phyloP scores from a whole-genome alignment of 2,797 vertebrate species.

The Sylvilagus floridanus region DNA sequence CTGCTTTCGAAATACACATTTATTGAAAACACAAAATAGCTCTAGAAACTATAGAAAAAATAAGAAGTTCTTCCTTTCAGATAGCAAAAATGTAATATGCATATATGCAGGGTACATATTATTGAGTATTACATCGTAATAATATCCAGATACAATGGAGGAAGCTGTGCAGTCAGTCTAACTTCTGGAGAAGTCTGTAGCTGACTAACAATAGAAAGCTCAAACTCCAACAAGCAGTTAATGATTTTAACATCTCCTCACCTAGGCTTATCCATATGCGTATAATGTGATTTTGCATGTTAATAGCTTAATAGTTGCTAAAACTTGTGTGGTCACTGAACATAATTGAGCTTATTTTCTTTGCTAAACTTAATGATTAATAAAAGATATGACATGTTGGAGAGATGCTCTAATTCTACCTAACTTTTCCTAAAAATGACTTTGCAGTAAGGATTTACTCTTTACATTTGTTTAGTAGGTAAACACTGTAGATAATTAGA shows the following conservation, averaged over 20 bases:
- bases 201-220: background rate
- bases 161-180: background rate
- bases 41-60: background rate
- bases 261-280: background rate
- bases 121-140: background rate
- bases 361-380: background rate
- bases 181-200: background rate
- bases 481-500: background rate
- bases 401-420: background rate
- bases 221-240: background rate
- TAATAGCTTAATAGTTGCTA: background rate
- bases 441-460: background rate
- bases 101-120: background rate
- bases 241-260: background rate
- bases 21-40: constrained; percentile 35
- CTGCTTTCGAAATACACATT: constrained; percentile 38
- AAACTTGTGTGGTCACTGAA: background rate
- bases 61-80: background rate
- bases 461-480: background rate
- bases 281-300: background rate
- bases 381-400: background rate
- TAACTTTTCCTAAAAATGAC: background rate
- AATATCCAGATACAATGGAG: background rate
- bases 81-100: background rate
- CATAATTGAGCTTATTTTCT: background rate